These are phyloP conservation scores for Cinclus mexicanus DNA, from an alignment of 2,113 vertebrate species.

Conservation along the genomic window DNA sequence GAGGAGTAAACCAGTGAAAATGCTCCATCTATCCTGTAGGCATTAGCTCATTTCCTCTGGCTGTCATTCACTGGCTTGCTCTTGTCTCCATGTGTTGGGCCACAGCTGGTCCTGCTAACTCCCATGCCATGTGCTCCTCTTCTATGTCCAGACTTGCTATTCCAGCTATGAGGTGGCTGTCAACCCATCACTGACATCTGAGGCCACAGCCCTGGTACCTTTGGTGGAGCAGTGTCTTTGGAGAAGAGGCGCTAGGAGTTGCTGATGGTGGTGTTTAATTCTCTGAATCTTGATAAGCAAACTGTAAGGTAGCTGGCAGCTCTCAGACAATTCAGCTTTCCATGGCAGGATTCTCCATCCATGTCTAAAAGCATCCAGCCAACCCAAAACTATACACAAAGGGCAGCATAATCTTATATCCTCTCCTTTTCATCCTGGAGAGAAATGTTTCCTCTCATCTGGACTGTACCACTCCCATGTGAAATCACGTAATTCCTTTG, in stretches of 20 bases:
- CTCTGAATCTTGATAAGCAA: background rate
- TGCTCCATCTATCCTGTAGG: background rate
- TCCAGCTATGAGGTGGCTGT: background rate
- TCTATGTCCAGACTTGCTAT: background rate
- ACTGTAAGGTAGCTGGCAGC: background rate
- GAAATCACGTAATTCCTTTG: background rate
- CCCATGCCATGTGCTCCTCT: background rate
- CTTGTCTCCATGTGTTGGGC: background rate
- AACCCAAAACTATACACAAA: background rate
- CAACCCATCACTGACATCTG: rapidly evolving
- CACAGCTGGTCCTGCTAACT: background rate
- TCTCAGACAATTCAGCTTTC: background rate
- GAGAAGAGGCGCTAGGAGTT: background rate
- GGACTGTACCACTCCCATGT: background rate
- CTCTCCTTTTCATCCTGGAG: background rate
- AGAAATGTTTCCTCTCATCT: background rate
- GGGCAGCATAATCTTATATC: background rate
- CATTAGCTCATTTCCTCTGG: background rate
- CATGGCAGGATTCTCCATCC: background rate
- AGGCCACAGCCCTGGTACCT: background rate
- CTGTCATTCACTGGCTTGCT: background rate
- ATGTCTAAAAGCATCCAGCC: background rate
- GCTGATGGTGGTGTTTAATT: background rate
- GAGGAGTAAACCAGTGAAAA: background rate
- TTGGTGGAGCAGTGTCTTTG: background rate